Conservation (phyloP, 2,797 vertebrate genomes). For the Gadopsis marmoratus region DNA sequence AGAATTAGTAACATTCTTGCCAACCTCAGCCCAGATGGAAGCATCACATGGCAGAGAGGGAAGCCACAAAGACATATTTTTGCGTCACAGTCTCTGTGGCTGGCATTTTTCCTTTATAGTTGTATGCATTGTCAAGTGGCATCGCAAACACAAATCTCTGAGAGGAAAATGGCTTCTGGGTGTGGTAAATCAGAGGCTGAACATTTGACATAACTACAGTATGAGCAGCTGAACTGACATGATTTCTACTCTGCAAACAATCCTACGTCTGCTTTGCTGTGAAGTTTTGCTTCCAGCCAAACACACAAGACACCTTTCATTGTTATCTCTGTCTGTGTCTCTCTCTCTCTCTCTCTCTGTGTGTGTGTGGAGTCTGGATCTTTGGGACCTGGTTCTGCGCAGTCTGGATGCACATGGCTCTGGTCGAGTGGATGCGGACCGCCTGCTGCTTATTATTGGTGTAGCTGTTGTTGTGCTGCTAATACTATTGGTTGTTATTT, state of each 20-base stretch:
- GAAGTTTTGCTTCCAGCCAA: neutral
- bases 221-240: constrained; percentile 2
- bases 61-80: constrained; percentile 11
- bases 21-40: neutral
- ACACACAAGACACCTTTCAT: neutral
- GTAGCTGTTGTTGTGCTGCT: too few relatives aligned
- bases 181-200: constrained; percentile 35
- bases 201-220: constrained; percentile 31
- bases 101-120: constrained; percentile 3
- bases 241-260: constrained; percentile 6
- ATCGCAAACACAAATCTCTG: neutral
- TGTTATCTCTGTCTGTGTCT: too few relatives aligned
- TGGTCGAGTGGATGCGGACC: too few relatives aligned
- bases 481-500: too few relatives aligned
- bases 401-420: too few relatives aligned
- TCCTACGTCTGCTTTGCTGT: neutral
- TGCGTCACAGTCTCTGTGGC: neutral
- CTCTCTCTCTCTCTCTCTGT: too few relatives aligned
- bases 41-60: neutral
- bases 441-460: too few relatives aligned
- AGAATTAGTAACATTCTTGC: neutral
- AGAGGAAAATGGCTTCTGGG: constrained; percentile 38
- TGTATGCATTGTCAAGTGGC: neutral
- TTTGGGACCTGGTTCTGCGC: too few relatives aligned
- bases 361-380: too few relatives aligned